A percentile compares a stretch with the other conserved stretches of the same genome.
Conservation (phyloP, 2,113 vertebrate species). For the Cariama cristata region DNA sequence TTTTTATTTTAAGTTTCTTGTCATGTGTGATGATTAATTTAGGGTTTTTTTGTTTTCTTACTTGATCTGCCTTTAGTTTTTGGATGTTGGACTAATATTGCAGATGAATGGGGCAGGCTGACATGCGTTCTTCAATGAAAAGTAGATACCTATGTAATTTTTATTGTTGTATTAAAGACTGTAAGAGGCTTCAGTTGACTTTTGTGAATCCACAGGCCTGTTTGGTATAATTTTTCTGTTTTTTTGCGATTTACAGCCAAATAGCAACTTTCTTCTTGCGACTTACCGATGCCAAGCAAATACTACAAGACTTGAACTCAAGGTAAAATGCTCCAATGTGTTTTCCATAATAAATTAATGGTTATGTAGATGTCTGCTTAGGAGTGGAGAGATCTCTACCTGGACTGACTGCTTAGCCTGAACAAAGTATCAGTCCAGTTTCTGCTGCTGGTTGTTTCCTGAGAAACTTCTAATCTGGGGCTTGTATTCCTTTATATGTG, state of each 20-base stretch:
- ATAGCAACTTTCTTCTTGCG: conserved; percentile 94
- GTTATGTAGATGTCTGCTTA: neutral
- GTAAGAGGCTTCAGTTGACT: neutral
- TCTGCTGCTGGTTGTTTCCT: neutral
- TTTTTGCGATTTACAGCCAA: conserved; percentile 77
- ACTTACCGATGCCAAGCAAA: conserved; percentile 98
- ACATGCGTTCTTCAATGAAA: neutral
- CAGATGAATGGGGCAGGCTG: neutral
- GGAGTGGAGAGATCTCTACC: neutral
- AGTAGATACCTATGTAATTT: neutral
- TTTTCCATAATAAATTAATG: neutral
- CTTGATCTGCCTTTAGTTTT: neutral
- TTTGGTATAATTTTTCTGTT: neutral
- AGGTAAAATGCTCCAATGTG: conserved; percentile 78
- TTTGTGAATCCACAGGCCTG: neutral
- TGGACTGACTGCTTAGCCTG: neutral
- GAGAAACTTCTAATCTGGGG: neutral
- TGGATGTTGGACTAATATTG: neutral
- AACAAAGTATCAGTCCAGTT: neutral
- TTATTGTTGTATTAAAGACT: neutral
- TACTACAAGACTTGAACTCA: conserved; percentile 94
- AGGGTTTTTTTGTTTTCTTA: neutral
- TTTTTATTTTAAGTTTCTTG: neutral
- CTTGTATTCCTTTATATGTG: neutral
- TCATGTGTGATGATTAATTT: neutral